Conservation (phyloP, 2,888 invertebrate species). For the Deilephila elpenor region DNA sequence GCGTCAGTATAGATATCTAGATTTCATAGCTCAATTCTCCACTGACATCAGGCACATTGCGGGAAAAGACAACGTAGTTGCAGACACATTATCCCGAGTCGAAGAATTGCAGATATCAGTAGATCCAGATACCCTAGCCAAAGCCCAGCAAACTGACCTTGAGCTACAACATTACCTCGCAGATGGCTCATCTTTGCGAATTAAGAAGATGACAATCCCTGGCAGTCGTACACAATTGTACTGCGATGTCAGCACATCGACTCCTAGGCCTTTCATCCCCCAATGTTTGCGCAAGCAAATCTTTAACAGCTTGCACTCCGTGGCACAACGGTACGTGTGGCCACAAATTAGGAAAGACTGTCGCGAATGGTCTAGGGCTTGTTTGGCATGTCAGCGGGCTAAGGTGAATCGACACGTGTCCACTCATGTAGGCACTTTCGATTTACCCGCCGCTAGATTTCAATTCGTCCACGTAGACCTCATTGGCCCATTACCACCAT, state of each 20-base stretch:
- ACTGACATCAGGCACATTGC: slow-evolving; percentile 17
- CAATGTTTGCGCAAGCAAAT: slow-evolving; percentile 29
- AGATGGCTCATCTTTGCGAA: not conserved
- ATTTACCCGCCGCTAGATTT: slow-evolving; percentile 30
- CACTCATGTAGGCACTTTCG: slow-evolving; percentile 13
- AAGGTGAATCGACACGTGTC: slow-evolving; percentile 13
- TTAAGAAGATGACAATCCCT: not conserved
- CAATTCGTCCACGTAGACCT: slow-evolving; percentile 39
- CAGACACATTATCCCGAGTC: slow-evolving; percentile 43
- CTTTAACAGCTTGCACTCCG: slow-evolving; percentile 35
- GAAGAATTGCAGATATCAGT: not conserved
- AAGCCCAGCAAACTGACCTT: slow-evolving; percentile 8
- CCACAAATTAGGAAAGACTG: slow-evolving; percentile 35
- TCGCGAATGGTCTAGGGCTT: not conserved
- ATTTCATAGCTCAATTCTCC: no score
- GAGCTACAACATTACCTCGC: not conserved
- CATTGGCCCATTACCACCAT: slow-evolving; percentile 38
- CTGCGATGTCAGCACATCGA: slow-evolving; percentile 4
- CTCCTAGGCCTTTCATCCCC: slow-evolving; percentile 36
- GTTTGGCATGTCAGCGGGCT: not conserved
- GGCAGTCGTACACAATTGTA: not conserved
- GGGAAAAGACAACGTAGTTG: slow-evolving; percentile 52
- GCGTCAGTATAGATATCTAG: no score
- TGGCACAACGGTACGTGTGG: slow-evolving; percentile 41
- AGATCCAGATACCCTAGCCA: slow-evolving; percentile 2